Conservation (phyloP, 2,888 invertebrate genomes). For the Odontothrips loti region DNA sequence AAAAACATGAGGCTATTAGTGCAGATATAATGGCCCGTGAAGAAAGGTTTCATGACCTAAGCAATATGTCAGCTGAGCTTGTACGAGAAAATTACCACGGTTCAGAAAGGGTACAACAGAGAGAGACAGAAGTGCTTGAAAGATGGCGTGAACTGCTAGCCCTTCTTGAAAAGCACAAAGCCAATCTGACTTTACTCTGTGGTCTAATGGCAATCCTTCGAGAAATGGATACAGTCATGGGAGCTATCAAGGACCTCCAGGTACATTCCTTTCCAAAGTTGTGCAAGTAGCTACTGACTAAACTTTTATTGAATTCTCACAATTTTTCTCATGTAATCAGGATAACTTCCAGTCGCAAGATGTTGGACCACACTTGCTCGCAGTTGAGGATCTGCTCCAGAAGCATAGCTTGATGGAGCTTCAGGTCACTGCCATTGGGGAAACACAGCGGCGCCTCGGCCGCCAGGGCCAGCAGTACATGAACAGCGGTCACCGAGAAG, state of each 20-base stretch:
- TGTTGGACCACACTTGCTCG: conserved; percentile 88
- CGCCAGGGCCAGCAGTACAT: conserved; percentile 60
- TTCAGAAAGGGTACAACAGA: conserved; percentile 67
- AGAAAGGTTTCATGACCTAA: conserved; percentile 89
- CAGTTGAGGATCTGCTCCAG: conserved; percentile 90
- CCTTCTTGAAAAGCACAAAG: conserved; percentile 76
- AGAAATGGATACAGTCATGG: conserved; percentile 84
- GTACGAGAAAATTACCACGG: conserved; percentile 89
- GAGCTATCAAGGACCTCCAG: conserved; percentile 79
- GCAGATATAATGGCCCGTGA: conserved; percentile 91
- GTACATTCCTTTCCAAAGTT: conserved; percentile 45
- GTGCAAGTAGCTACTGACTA: conserved; percentile 3
- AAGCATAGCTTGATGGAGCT: conserved; percentile 90
- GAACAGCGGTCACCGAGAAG: conserved; percentile 55
- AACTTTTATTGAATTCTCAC: not conserved
- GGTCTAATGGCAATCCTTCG: conserved; percentile 82
- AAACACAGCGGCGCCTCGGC: conserved; percentile 73
- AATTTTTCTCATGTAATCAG: conserved; percentile 44
- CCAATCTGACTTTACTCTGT: conserved; percentile 71
- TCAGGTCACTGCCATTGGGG: conserved; percentile 83
- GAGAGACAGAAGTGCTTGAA: conserved; percentile 72
- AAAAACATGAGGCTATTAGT: conserved; percentile 97
- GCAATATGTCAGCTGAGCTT: conserved; percentile 88
- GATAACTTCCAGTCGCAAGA: conserved; percentile 72
- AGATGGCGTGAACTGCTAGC: conserved; percentile 84